A percentile compares a stretch with the other conserved stretches of the same genome.
Evolutionary conservation across 2,113 vertebrate species (phyloP).

Genomic region (Xiphias gladius): DNA sequence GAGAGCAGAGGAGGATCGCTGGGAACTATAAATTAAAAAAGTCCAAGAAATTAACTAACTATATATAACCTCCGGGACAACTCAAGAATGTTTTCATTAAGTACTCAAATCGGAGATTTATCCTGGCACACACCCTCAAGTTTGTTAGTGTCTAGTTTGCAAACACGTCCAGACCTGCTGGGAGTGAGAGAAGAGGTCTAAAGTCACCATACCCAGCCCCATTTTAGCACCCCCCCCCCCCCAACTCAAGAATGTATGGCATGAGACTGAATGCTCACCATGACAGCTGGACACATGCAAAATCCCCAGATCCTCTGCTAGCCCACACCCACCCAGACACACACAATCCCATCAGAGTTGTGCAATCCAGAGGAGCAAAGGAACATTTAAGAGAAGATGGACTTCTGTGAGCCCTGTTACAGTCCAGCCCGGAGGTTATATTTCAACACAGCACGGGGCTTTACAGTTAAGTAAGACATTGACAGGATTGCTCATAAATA

Average conservation of each 20-base stretch:
- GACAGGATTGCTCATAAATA: slow-evolving; percentile 12
- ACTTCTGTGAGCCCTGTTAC: not conserved
- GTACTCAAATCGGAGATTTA: fast-evolving
- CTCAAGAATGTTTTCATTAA: not conserved
- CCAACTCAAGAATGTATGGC: slow-evolving; percentile 47
- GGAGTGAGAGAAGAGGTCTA: not conserved
- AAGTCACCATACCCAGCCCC: not conserved
- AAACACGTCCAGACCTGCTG: slow-evolving; percentile 38
- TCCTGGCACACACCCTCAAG: not conserved
- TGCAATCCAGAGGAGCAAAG: not conserved
- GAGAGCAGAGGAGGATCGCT: not conserved
- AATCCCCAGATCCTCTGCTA: not conserved
- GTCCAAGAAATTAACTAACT: not conserved
- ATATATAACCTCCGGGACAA: not conserved
- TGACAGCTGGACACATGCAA: slow-evolving; percentile 23
- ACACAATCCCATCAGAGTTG: not conserved
- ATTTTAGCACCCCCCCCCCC: not conserved
- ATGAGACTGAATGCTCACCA: slow-evolving; percentile 4
- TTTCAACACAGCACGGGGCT: slow-evolving; percentile 6
- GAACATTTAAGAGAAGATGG: not conserved
- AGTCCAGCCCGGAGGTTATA: not conserved
- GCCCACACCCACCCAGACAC: too few relatives aligned
- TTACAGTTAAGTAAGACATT: slow-evolving; percentile 29
- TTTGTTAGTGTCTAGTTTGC: not conserved
- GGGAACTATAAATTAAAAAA: not conserved